Conservation (phyloP, 53 echinoderm and acorn worm species). For the Stichopus horrens region DNA sequence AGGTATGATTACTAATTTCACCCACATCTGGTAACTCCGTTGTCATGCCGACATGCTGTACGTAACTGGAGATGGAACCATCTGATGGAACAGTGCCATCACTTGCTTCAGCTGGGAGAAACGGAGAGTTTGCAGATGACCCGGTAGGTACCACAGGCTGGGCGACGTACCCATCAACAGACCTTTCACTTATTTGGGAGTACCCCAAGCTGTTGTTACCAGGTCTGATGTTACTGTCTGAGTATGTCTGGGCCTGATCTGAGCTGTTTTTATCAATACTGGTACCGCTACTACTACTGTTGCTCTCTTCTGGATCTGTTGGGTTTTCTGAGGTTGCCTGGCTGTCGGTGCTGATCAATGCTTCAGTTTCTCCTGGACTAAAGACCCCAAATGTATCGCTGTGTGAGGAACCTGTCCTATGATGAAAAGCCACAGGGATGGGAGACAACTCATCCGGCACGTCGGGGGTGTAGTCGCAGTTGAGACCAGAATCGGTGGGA, state of each 20-base stretch:
- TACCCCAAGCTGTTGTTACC: not conserved
- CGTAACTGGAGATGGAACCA: conserved; percentile 19
- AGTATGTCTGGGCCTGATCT: not conserved
- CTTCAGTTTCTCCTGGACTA: not conserved
- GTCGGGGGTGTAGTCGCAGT: not conserved
- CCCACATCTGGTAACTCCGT: not conserved
- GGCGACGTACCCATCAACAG: not conserved
- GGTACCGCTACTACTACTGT: not conserved
- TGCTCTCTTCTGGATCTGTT: not conserved
- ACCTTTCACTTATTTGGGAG: conserved; percentile 3
- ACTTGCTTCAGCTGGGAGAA: not conserved
- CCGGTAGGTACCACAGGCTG: not conserved
- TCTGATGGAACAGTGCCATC: not conserved
- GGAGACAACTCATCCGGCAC: not conserved
- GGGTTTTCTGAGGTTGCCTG: not conserved
- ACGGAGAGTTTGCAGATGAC: not conserved
- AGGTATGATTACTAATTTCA: not conserved
- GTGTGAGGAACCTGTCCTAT: not conserved
- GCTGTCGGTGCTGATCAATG: too few species aligned
- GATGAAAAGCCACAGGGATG: conserved; percentile 19
- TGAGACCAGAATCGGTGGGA: conserved; percentile 22
- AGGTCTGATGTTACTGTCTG: not conserved
- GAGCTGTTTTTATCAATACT: not conserved
- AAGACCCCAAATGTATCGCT: not conserved
- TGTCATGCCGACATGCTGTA: not conserved